Evolutionary conservation across 2,113 vertebrate species (phyloP).

Genomic region (Dicaeum eximium): DNA sequence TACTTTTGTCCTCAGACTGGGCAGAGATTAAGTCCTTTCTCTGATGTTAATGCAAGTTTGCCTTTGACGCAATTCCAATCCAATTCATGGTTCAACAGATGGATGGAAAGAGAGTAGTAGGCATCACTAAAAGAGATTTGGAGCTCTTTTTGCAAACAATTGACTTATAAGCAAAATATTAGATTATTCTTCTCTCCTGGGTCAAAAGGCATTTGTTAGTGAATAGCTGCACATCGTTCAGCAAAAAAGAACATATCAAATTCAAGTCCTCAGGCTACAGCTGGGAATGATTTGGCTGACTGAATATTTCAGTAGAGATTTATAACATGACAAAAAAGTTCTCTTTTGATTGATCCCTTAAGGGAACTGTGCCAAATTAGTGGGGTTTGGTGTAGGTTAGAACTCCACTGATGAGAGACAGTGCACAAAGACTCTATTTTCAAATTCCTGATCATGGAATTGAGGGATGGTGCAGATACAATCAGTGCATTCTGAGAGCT

Average conservation of each 20-base stretch:
- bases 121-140: neutral
- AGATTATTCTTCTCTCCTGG: conserved; percentile 12
- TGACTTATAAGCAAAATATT: conserved; percentile 30
- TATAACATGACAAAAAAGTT: neutral
- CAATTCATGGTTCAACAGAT: conserved; percentile 44
- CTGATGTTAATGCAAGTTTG: conserved; percentile 23
- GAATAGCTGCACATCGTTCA: neutral
- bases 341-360: neutral
- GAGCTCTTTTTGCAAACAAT: neutral
- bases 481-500: neutral
- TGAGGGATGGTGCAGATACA: neutral
- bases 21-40: neutral
- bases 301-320: conserved; percentile 17
- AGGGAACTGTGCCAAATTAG: neutral
- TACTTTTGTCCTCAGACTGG: neutral
- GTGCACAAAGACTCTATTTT: neutral
- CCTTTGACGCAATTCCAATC: conserved; percentile 30
- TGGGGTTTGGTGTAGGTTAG: neutral
- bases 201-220: conserved; percentile 1
- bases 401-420: neutral
- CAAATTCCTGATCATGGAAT: neutral
- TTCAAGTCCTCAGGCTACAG: neutral
- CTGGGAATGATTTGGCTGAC: conserved; percentile 26
- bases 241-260: neutral
- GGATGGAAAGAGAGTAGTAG: neutral